Base-by-base conservation (phyloP, 2,888 invertebrate genomes). In the Barypeithes pellucidus region DNA sequence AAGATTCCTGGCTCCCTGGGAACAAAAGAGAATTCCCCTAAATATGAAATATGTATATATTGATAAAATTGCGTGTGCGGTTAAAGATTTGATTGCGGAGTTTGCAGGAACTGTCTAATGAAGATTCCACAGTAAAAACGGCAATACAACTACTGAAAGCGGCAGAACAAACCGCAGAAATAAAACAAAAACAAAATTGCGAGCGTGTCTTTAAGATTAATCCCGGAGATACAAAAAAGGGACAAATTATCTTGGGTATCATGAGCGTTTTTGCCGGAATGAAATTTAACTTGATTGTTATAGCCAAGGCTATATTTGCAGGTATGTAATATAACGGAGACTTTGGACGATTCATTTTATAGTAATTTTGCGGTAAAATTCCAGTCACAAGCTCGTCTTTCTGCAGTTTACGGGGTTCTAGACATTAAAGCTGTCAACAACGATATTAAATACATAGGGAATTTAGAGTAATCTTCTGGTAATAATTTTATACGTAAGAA, bases 181-280 rank as follows among this genome's bases (percentile, higher is more conserved):
- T 61, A 61, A 61, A 61, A 43, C 61, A 61, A 61, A 61, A 61
- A 41, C 61, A 11, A 41, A 61, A 61, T 61, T 41, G 41, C 61
- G 22, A 22, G 61, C 61, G 61, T 61, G 43, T 43, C 61, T 60
- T 52, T 29, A 29, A 61, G 61, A 61, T 61, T 41, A 61, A 61
- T 43, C 18, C 22, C 5, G 16, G 61, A 29, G 43, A 45, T 43
- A 45, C 61, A 43, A 61, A 61, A 60, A 61, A 61, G 43, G 43
- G 61, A 61, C 61, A 61, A 61, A 61, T 61, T 61, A 61, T 61
- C 61, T 61, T 43, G 41, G 41, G 24, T 14, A 50, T 50, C 50
- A 22, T 29, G 29, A 52, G 14, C 14, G 54, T 33, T 57, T 33
- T 57, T 57, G 54, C 33, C 33, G 11, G 54, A 16, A 18, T 16